phyloP scores from a whole-genome alignment of 2,888 invertebrate species.

The Nephrotoma guestfalica region DNA sequence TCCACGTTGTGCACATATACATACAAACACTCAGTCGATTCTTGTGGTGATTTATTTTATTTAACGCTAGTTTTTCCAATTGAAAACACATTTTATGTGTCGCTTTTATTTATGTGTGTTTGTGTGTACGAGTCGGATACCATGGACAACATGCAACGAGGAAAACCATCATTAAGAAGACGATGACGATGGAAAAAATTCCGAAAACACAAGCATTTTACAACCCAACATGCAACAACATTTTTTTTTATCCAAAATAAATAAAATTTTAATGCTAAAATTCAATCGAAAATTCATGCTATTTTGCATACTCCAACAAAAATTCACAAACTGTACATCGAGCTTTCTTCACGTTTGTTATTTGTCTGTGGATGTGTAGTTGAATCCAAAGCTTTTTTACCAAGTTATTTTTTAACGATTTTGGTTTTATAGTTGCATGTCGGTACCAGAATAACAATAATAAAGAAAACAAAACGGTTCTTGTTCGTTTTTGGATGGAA shows the following conservation, averaged over 20 bases:
- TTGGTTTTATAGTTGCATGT: neutral
- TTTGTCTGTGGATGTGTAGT: neutral
- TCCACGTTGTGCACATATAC: neutral
- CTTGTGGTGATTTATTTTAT: neutral
- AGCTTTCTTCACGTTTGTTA: neutral
- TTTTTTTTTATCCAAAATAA: neutral
- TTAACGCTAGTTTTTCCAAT: neutral
- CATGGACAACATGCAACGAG: neutral
- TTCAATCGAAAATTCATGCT: neutral
- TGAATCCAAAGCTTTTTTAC: neutral
- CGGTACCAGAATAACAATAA: neutral
- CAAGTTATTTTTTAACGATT: neutral
- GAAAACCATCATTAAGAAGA: neutral
- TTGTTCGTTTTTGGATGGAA: neutral
- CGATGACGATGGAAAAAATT: neutral
- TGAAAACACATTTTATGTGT: neutral
- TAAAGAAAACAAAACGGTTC: neutral
- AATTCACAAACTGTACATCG: neutral
- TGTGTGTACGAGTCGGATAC: neutral
- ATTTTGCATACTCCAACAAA: neutral
- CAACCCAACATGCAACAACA: neutral
- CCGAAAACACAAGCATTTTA: neutral
- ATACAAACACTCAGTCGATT: neutral
- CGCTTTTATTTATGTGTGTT: neutral
- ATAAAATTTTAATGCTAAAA: neutral